Evolutionary conservation across 2,888 invertebrate genomes (phyloP).

Genomic region (Anthrax anthrax): DNA sequence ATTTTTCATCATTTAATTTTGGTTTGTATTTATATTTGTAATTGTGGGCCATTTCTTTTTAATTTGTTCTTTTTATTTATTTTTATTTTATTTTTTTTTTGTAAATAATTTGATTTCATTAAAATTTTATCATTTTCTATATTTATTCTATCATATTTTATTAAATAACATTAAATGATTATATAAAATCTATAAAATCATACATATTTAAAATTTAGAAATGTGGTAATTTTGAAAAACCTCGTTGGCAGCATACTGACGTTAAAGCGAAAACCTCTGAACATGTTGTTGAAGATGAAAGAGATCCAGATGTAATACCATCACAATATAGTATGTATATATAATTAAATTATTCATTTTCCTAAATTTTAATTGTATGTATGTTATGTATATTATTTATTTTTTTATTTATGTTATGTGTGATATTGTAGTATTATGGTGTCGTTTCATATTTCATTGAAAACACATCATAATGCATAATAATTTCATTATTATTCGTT

Average conservation of each 20-base stretch:
- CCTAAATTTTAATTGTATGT: too few species aligned
- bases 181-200: too few species aligned
- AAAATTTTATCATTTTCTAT: background rate
- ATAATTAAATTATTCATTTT: too few species aligned
- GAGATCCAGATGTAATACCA: conserved; percentile 60
- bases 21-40: background rate
- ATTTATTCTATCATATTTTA: too few species aligned
- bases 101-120: conserved; percentile 8
- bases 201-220: conserved; percentile 13
- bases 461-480: too few species aligned
- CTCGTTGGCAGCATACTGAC: conserved; percentile 37
- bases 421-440: background rate
- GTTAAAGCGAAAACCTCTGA: conserved; percentile 32
- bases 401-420: background rate
- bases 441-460: background rate
- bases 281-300: conserved; percentile 32
- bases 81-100: conserved; percentile 2
- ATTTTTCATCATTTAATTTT: too few species aligned
- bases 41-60: background rate
- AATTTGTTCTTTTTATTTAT: background rate
- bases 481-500: too few species aligned
- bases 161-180: too few species aligned
- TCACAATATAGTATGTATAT: conserved; percentile 49
- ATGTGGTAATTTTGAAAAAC: conserved; percentile 29
- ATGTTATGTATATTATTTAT: too few species aligned